Base-by-base conservation (phyloP, 1,140 invertebrate species). In the Cydia strobilella region DNA sequence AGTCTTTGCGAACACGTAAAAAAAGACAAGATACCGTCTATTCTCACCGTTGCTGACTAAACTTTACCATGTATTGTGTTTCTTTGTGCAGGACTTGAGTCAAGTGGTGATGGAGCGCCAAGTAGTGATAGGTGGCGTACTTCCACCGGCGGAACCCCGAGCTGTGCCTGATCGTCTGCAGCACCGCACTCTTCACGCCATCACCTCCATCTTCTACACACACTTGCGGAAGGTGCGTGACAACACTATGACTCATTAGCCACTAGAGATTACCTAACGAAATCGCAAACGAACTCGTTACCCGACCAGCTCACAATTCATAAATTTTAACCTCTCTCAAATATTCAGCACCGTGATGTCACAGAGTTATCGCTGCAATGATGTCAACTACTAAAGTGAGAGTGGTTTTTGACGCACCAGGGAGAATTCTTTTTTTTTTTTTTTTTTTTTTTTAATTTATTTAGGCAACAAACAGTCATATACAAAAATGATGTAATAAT, bases 61-160 rank as follows among this genome's bases (percentile, higher is more conserved):
- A 0, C 5, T 20, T n/a, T 10, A 63, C 2, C 23, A 35, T 27
- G 27, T 65, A 7, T 75, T 27, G 27, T 65, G 10, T 75, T 63
- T 42, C 6, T 74, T 12, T 25, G 9, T 62, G 0, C 93, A 96
- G 89, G 98, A 99, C 88, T 95, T 99, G 81, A 96, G 97, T 2
- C 97, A 98, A 80, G 93, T 99, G 63, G 96, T 99, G 71, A 98
- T 99, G 18, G 98, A 99, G 90, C 94, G 98, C n/a, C 97, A 96
- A 77, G 97, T 96, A 6, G 96, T 99, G 76, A 96, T 98, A 63
- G 95, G 96, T 42, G 96, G 96, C 72, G 96, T 99, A 74, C 91
- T 99, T 20, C 97, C 97, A 1, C 93, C 94, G 9, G 84, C 93
- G 15, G 93, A 94, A 78, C 86, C 93, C 27, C 91, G 91, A 73